phyloP scores from a whole-genome alignment of 2,888 invertebrate species.

The Arrhopalites spinosus region DNA sequence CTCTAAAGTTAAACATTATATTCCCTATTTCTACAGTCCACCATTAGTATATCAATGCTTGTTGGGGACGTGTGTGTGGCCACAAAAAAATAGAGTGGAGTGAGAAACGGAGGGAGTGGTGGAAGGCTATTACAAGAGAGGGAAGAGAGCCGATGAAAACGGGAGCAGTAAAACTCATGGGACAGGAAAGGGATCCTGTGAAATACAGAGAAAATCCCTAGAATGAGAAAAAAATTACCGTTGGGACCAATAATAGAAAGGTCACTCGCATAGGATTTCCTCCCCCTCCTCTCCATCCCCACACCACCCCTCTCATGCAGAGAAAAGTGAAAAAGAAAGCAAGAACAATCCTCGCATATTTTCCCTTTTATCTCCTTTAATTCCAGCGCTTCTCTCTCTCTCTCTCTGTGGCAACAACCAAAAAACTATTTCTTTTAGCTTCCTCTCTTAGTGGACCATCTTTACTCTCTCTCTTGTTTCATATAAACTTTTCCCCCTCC shows the following conservation, averaged over 20 bases:
- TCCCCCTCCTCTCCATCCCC: neutral
- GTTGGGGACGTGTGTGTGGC: no score
- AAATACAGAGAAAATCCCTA: constrained; percentile 14
- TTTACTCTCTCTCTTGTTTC: neutral
- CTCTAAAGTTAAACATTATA: no score
- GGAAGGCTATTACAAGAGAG: no score
- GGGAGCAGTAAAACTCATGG: neutral
- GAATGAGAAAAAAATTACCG: constrained; percentile 20
- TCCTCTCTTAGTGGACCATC: neutral
- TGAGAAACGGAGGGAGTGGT: no score
- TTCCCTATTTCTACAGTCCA: no score
- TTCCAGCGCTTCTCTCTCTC: neutral
- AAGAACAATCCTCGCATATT: constrained; percentile 6
- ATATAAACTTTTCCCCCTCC: neutral
- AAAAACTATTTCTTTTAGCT: neutral
- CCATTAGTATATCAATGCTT: no score
- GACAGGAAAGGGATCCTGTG: neutral
- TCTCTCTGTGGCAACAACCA: neutral
- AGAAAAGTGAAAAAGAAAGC: neutral
- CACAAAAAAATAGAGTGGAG: no score
- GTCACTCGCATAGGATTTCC: constrained; percentile 18
- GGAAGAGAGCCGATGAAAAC: no score
- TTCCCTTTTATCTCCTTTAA: constrained; percentile 14
- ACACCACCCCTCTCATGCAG: neutral
- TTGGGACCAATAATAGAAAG: constrained; percentile 33